Evolutionary conservation across 2,888 invertebrate genomes (phyloP).

Genomic region (Cantharis nigra): DNA sequence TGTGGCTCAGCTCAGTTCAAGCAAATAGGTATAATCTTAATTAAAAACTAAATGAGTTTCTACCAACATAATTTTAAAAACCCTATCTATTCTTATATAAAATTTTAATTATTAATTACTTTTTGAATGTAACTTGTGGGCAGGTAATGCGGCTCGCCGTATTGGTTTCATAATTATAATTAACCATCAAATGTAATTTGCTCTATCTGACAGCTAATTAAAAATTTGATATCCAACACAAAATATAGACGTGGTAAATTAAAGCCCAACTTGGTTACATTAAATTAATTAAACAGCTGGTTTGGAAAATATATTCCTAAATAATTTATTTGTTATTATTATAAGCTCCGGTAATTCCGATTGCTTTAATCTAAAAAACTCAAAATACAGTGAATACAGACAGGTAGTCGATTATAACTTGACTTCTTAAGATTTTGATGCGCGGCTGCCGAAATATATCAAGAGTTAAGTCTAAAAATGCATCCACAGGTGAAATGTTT

Average conservation of each 20-base stretch:
- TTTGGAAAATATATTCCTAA: background rate
- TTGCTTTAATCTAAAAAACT: background rate
- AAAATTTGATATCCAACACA: slow-evolving; percentile 50
- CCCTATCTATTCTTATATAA: slow-evolving; percentile 40
- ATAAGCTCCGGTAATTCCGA: background rate
- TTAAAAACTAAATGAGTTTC: slow-evolving; percentile 46
- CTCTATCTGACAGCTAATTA: slow-evolving; percentile 55
- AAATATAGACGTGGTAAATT: slow-evolving; percentile 41
- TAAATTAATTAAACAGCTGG: background rate
- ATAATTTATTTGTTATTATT: background rate
- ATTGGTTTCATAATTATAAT: slow-evolving; percentile 51
- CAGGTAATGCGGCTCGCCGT: slow-evolving; percentile 35
- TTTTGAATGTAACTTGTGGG: slow-evolving; percentile 36
- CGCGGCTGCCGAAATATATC: background rate
- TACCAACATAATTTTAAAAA: slow-evolving; percentile 39
- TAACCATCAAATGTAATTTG: slow-evolving; percentile 53
- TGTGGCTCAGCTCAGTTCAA: slow-evolving; percentile 39
- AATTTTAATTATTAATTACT: slow-evolving; percentile 39
- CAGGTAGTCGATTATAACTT: background rate
- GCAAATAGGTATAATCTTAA: slow-evolving; percentile 46
- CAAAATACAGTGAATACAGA: background rate
- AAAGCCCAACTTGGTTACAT: slow-evolving; percentile 8
- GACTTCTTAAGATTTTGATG: background rate
- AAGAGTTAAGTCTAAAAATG: too few species aligned
- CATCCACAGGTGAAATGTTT: too few species aligned